Conservation (phyloP, 2,888 invertebrate species). For the Brachypterus glaber region DNA sequence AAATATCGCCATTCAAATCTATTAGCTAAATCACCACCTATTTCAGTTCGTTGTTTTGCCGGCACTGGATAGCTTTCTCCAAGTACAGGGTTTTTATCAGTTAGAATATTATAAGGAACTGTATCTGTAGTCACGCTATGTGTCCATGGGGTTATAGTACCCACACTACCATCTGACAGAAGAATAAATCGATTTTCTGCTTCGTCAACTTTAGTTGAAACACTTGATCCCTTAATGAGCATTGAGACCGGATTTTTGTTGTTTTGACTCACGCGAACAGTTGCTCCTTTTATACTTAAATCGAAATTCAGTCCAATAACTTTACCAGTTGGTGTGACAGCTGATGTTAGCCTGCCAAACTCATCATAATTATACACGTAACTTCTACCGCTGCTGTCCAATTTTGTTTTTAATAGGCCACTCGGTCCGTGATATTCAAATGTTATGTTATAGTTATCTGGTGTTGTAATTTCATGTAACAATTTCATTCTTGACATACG, state of each 20-base stretch:
- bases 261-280: slow-evolving; percentile 75
- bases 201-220: slow-evolving; percentile 72
- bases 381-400: slow-evolving; percentile 82
- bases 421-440: slow-evolving; percentile 90
- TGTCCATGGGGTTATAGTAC: slow-evolving; percentile 75
- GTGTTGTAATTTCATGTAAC: slow-evolving; percentile 81
- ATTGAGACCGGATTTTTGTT: slow-evolving; percentile 75
- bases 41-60: slow-evolving; percentile 81
- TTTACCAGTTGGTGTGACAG: slow-evolving; percentile 92
- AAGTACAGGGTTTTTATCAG: slow-evolving; percentile 79
- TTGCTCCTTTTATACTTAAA: slow-evolving; percentile 83
- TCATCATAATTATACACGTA: slow-evolving; percentile 93
- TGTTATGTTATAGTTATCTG: slow-evolving; percentile 87
- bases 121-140: slow-evolving; percentile 83
- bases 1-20: slow-evolving; percentile 95
- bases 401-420: slow-evolving; percentile 77
- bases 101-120: slow-evolving; percentile 79
- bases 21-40: slow-evolving; percentile 82
- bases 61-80: slow-evolving; percentile 82
- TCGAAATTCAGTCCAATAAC: slow-evolving; percentile 81
- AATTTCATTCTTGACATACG: slow-evolving; percentile 89
- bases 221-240: slow-evolving; percentile 79
- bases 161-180: slow-evolving; percentile 73
- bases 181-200: slow-evolving; percentile 73
- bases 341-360: slow-evolving; percentile 83